Conservation (phyloP, 2,113 vertebrate species). For the Paramormyrops kingsleyae region DNA sequence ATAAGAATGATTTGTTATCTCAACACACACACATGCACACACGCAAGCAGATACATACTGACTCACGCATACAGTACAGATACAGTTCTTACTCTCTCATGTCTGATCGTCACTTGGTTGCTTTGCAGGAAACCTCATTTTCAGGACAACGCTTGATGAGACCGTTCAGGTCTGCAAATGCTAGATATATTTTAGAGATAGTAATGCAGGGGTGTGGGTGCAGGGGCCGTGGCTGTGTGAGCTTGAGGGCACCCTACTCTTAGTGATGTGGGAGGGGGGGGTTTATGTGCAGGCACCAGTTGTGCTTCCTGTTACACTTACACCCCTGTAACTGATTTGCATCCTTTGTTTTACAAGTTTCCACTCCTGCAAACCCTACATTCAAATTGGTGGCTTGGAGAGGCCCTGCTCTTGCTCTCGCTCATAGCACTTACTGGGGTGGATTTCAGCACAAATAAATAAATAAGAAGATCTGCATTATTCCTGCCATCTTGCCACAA, state of each 20-base stretch:
- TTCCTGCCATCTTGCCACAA: background rate
- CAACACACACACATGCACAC: conserved; percentile 29
- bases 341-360: background rate
- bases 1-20: conserved; percentile 45
- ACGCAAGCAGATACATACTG: background rate
- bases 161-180: background rate
- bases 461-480: background rate
- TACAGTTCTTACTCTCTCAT: conserved; percentile 48
- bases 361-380: background rate
- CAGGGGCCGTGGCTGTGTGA: background rate
- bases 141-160: background rate
- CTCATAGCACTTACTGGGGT: background rate
- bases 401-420: background rate
- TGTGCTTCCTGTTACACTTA: background rate
- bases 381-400: background rate
- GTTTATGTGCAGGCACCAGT: background rate
- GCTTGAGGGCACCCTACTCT: background rate
- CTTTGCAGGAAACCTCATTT: conserved; percentile 43
- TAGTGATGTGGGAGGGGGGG: background rate
- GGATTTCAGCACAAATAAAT: background rate
- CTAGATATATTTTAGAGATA: background rate
- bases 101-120: conserved; percentile 64
- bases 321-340: background rate
- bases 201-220: background rate
- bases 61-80: conserved; percentile 26